Conservation (phyloP, 2,888 invertebrate genomes). For the Ormyrus thymus region DNA sequence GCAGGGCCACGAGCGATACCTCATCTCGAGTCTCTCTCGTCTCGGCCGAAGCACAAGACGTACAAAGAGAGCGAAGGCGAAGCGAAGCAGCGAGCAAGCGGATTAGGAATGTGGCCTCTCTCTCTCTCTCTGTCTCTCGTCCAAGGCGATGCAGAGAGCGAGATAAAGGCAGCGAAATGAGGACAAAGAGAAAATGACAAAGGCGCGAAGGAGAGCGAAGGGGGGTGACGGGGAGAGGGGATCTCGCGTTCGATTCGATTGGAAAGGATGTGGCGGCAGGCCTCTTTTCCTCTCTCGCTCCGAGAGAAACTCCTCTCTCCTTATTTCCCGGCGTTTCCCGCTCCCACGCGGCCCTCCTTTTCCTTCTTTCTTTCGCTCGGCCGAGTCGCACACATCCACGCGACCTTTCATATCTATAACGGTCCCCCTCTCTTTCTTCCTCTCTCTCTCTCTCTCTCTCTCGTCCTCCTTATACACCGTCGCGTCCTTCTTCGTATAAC, state of each 20-base stretch:
- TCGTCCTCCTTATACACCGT: constrained; percentile 10
- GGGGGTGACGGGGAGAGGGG: constrained; percentile 29
- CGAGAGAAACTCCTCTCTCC: constrained; percentile 42
- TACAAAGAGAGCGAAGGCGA: constrained; percentile 4
- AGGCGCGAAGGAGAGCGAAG: constrained; percentile 60
- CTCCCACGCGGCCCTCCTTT: constrained; percentile 22
- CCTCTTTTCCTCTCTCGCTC: constrained; percentile 64
- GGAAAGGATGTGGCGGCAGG: constrained; percentile 67
- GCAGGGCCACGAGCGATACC: too few relatives aligned
- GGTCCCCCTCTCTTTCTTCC: constrained; percentile 51
- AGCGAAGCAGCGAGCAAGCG: constrained; percentile 13
- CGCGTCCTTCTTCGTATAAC: constrained; percentile 12
- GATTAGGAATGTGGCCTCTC: constrained; percentile 33
- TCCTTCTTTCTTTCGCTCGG: neutral
- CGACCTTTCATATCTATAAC: constrained; percentile 32
- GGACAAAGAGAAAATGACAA: constrained; percentile 71
- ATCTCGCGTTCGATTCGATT: constrained; percentile 68
- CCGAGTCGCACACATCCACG: neutral
- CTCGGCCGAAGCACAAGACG: too few relatives aligned
- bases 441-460: constrained; percentile 11
- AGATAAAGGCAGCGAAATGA: constrained; percentile 64
- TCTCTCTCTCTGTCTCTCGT: too few relatives aligned
- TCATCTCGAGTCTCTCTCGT: too few relatives aligned
- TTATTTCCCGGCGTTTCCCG: constrained; percentile 53
- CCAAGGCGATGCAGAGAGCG: constrained; percentile 43